Evolutionary conservation across 2,113 vertebrate genomes (phyloP).

Genomic region (Benitochromis conjunctus): DNA sequence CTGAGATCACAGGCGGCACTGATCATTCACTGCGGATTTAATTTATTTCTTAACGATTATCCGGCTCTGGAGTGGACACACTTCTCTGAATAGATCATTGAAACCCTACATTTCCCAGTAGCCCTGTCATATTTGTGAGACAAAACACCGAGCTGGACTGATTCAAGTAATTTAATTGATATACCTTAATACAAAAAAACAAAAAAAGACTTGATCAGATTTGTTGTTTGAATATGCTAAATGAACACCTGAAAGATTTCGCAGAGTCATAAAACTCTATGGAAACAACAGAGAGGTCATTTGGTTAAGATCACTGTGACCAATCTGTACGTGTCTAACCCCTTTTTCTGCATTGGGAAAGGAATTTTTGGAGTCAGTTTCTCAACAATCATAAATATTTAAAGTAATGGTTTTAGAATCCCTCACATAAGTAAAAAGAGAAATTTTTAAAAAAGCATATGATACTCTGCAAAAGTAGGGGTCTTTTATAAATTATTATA

Average conservation of each 20-base stretch:
- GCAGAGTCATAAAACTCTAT: neutral
- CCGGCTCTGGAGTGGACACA: conserved; percentile 25
- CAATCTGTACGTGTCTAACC: neutral
- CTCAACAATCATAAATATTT: neutral
- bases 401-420: neutral
- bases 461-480: neutral
- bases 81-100: conserved; percentile 46
- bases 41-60: conserved; percentile 68
- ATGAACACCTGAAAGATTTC: neutral
- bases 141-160: neutral
- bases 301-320: neutral
- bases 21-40: conserved; percentile 60
- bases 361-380: neutral
- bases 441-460: neutral
- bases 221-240: neutral
- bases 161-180: neutral
- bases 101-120: conserved; percentile 39
- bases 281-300: neutral
- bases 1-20: conserved; percentile 27
- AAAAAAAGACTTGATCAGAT: neutral
- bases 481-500: neutral
- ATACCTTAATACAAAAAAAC: neutral
- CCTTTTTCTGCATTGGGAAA: neutral
- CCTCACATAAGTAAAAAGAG: neutral
- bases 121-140: conserved; percentile 12